Percentiles rank a stretch among this genome's conserved stretches.
Conservation (phyloP, 1,140 invertebrate species). For the Ptiloglossa arizonensis region DNA sequence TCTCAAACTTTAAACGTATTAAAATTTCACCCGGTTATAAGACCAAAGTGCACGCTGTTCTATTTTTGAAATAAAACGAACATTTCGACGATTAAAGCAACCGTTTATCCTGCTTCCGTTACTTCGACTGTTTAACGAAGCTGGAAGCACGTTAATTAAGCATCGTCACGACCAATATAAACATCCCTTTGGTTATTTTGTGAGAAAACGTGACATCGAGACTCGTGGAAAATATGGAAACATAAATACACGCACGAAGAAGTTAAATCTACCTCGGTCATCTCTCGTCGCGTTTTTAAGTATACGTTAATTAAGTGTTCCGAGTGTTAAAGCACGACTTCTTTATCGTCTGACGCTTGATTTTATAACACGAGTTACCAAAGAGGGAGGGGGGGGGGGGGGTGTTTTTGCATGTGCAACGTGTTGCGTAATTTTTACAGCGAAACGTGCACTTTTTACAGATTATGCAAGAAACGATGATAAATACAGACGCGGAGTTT, state of each 20-base stretch:
- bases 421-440: not conserved
- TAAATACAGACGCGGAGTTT: too few relatives aligned
- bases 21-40: too few relatives aligned
- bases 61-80: not conserved
- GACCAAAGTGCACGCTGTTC: too few relatives aligned
- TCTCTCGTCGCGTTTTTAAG: conserved; percentile 14
- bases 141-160: conserved; percentile 54
- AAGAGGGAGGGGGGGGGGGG: too few relatives aligned
- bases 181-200: conserved; percentile 26
- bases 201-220: not conserved
- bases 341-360: not conserved
- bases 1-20: too few relatives aligned
- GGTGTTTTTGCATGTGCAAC: too few relatives aligned
- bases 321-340: not conserved
- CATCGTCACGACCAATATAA: conserved; percentile 39
- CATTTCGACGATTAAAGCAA: not conserved
- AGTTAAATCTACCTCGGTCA: conserved; percentile 29
- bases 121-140: conserved; percentile 41
- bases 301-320: conserved; percentile 27
- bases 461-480: too few relatives aligned
- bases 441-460: too few relatives aligned
- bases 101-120: not conserved
- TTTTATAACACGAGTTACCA: not conserved
- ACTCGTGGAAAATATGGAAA: conserved; percentile 40
- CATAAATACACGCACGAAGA: conserved; percentile 28